Evolutionary conservation across 2,888 invertebrate species (phyloP), one percentile per base, ranked within the genome.

Genomic region (Microchrysa polita): DNA sequence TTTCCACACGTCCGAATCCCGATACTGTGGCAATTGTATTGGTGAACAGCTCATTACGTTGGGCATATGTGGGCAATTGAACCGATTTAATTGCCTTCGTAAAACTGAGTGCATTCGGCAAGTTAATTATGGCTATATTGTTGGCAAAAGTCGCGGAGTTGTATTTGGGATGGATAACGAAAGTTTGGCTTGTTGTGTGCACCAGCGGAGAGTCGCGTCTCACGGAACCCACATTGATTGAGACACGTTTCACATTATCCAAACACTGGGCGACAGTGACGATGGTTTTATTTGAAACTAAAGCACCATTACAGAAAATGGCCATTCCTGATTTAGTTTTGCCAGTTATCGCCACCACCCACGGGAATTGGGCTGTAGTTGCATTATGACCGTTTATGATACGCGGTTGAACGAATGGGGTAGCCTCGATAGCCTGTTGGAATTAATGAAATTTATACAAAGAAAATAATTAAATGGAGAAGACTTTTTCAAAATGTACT

Each of bases 181-280:
- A 63, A 16, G 27, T 52, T 7, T 52, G 16, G n/a, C 48, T 60
- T 2, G 23, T 34, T 22, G 48, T 63, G 44, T 53, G 53, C 20
- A 73, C 40, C 27, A 61, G 20, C 5, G 72, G 72, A 9, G 18
- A 27, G 16, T 73, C 63, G 5, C 63, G 72, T 63, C 18, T 34
- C 20, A 73, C 27, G 2, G 72, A 73, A 18, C 72, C 72, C 12
- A 73, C 34, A 7, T 53, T 59, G 18, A 73, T 5, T 12, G 63
- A 53, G 9, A 63, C 27, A 14, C 20, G 23, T 9, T 63, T 73
- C 2, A 73, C 16, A 52, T 27, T 52, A n/a, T 67, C 60, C 23
- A 73, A 48, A 52, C 74, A 74, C 16, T 74, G 74, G 7, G 69
- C 74, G 2, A 55, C 69, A 2, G 74, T 74, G n/a, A 74, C 7